Percentiles rank a stretch among this genome's conserved stretches.
phyloP scores from a whole-genome alignment of 2,888 invertebrate genomes.

The Rhingia rostrata region DNA sequence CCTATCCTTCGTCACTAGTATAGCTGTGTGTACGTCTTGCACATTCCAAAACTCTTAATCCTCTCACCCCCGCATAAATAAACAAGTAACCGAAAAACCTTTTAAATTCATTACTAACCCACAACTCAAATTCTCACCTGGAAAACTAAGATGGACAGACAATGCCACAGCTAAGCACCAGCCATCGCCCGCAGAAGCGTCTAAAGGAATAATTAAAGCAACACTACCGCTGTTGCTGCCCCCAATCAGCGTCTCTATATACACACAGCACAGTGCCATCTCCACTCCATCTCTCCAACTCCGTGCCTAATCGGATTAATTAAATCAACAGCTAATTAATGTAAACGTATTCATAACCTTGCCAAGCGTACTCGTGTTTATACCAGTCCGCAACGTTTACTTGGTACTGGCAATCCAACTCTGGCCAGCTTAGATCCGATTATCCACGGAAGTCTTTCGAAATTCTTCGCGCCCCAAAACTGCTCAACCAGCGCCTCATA shows the following conservation, averaged over 20 bases:
- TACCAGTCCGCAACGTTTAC: background rate
- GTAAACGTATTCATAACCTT: conserved; percentile 75
- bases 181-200: conserved; percentile 17
- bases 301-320: conserved; percentile 77
- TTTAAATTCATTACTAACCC: conserved; percentile 12
- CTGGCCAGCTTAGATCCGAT: conserved; percentile 54
- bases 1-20: too few species aligned
- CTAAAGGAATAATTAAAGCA: conserved; percentile 56
- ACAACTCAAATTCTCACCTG: conserved; percentile 29
- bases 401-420: background rate
- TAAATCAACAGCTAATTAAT: conserved; percentile 82
- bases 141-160: background rate
- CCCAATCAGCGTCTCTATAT: conserved; percentile 47
- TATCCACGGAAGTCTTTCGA: conserved; percentile 59
- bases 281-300: background rate
- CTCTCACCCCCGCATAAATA: background rate
- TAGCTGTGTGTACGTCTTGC: too few species aligned
- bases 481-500: conserved; percentile 66
- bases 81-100: background rate
- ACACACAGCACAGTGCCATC: conserved; percentile 22
- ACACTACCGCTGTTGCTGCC: conserved; percentile 15
- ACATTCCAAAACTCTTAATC: conserved; percentile 1
- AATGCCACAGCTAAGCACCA: background rate
- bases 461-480: conserved; percentile 64
- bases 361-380: conserved; percentile 7